phyloP scores from a whole-genome alignment of 2,113 vertebrate genomes.

The Heterochromis multidens region DNA sequence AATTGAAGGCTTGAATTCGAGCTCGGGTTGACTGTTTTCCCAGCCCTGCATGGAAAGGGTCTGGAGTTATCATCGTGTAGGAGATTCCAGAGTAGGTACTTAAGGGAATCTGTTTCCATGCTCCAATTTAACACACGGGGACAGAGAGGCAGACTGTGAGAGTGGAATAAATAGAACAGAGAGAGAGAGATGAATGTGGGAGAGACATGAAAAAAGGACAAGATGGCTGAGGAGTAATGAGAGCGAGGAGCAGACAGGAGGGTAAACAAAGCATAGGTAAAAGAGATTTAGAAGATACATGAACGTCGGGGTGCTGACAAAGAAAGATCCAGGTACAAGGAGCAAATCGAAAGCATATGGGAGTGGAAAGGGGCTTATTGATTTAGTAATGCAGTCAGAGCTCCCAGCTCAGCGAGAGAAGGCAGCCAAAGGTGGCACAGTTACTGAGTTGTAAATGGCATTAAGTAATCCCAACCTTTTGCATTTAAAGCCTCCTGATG shows the following conservation, averaged over 20 bases:
- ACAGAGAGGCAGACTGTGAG: slow-evolving; percentile 10
- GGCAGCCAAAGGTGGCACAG: slow-evolving; percentile 54
- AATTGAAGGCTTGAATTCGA: neutral
- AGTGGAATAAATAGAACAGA: slow-evolving; percentile 54
- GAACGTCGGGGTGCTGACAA: neutral
- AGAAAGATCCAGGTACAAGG: slow-evolving; percentile 10
- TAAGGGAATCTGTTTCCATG: slow-evolving; percentile 61
- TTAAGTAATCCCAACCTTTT: slow-evolving; percentile 29
- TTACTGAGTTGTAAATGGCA: slow-evolving; percentile 57
- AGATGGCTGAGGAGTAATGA: slow-evolving; percentile 14
- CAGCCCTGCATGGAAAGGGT: slow-evolving; percentile 53
- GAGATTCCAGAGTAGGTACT: slow-evolving; percentile 63
- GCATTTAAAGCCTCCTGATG: slow-evolving; percentile 42
- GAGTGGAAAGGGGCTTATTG: slow-evolving; percentile 18
- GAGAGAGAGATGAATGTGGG: slow-evolving; percentile 7
- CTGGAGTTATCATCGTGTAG: slow-evolving; percentile 55
- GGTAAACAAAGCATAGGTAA: slow-evolving; percentile 46
- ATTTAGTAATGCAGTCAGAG: slow-evolving; percentile 26
- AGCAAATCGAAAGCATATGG: slow-evolving; percentile 18
- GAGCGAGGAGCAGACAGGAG: slow-evolving; percentile 29
- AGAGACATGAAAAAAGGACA: slow-evolving; percentile 6
- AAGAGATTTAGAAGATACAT: slow-evolving; percentile 26
- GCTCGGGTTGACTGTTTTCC: slow-evolving; percentile 43
- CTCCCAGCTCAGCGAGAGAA: slow-evolving; percentile 33
- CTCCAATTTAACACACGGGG: slow-evolving; percentile 32